Evolutionary conservation across 1,140 invertebrate genomes (phyloP), one percentile per base, ranked within the genome.

Genomic region (Ectropis grisescens): DNA sequence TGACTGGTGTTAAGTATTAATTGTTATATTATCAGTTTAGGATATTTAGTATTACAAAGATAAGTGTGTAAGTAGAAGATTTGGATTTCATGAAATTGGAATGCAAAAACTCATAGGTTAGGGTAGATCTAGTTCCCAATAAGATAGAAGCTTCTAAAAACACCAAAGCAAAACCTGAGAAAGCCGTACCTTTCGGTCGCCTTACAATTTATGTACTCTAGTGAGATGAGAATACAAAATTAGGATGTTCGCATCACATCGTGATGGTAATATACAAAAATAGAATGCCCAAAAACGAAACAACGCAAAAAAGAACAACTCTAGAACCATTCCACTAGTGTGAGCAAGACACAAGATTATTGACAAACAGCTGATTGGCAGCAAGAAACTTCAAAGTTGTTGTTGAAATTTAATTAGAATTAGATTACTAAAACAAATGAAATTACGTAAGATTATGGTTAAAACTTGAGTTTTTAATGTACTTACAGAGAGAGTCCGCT

Each of bases 231-330:
- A 66, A 65, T 46, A 74, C 61, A 69, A 74, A 67, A 61, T 76
- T 75, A 62, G 65, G 61, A 75, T 80, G 70, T 67, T 68, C 66
- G 58, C 60, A 74, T 62, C 61, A 48, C 64, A 71, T 67, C 55
- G 56, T 76, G 70, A 76, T 76, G 76, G 76, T 78, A 81, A 81
- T 76, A 71, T 65, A 76, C 74, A 47, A 76, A 81, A 81, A 81
- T 81, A 81, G 76, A 72, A 75, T 81, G 76, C 59, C 74, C 76
- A 81, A 81, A 78, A 76, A 70, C 67, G 71, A 72, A 26, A 26
- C 24, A n/a, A 26, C 16, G 16, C 16, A 8, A 67, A 59, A 68
- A 72, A 57, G 69, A 69, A 27, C 53, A 53, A 58, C 37, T 51
- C 52, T 59, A 54, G 36, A 47, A 35, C 44, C 37, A 34, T 32